A percentile compares a stretch with the other conserved stretches of the same genome.
Evolutionary conservation across 1,140 invertebrate genomes (phyloP).

Genomic region (Halesus radiatus): DNA sequence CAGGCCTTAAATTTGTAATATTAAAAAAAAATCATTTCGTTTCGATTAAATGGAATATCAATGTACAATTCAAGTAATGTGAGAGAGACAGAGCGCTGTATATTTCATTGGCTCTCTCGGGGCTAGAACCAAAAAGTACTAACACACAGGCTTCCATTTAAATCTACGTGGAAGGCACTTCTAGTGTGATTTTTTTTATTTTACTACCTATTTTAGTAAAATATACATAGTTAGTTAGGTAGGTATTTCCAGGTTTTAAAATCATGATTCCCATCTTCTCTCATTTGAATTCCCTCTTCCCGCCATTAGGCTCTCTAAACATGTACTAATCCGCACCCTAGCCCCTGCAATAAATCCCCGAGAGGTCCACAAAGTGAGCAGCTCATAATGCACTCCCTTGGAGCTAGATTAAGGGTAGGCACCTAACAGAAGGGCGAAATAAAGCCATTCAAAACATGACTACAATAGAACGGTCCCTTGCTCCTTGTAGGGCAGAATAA

Average conservation of each 20-base stretch:
- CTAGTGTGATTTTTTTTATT: too few relatives aligned
- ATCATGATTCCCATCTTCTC: not conserved
- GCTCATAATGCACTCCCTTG: constrained; percentile 22
- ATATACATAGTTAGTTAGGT: too few relatives aligned
- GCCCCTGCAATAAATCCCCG: not conserved
- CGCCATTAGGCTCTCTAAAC: not conserved
- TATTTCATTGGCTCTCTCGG: too few relatives aligned
- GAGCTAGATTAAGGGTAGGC: not conserved
- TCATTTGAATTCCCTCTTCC: constrained; percentile 16
- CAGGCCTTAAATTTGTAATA: too few relatives aligned
- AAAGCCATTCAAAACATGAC: constrained; percentile 4
- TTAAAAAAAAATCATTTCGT: too few relatives aligned
- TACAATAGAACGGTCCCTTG: not conserved
- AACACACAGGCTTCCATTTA: too few relatives aligned
- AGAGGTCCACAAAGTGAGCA: constrained; percentile 9
- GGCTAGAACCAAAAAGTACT: too few relatives aligned
- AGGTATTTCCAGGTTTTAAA: not conserved
- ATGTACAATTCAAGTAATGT: too few relatives aligned
- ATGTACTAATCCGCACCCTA: not conserved
- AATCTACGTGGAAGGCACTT: too few relatives aligned
- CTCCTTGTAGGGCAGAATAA: constrained; percentile 6
- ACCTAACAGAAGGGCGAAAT: constrained; percentile 10
- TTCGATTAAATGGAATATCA: too few relatives aligned
- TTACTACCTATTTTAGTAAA: too few relatives aligned
- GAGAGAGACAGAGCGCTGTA: too few relatives aligned